These are phyloP conservation scores for Plotosus lineatus DNA, from an alignment of 2,113 vertebrate genomes.

Conservation along the genomic window DNA sequence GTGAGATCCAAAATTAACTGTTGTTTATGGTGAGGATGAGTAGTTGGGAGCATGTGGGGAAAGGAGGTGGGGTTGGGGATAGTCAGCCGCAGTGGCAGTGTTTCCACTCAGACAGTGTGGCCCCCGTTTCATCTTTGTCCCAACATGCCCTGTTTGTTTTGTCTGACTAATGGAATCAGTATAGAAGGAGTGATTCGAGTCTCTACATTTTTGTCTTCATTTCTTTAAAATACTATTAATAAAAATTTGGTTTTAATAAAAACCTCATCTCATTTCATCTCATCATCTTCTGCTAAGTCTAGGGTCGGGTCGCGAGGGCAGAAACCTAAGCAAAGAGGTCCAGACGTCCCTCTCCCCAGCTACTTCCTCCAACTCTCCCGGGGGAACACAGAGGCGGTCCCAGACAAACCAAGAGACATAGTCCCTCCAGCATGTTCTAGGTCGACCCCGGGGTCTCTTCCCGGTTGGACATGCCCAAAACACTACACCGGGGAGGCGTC, in stretches of 20 bases:
- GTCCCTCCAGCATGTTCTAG: too few relatives aligned
- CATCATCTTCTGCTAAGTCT: too few relatives aligned
- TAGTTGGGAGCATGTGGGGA: too few relatives aligned
- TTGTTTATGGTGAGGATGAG: background rate
- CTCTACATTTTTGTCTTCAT: background rate
- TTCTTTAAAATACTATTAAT: background rate
- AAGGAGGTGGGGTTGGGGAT: background rate
- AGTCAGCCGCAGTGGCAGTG: background rate
- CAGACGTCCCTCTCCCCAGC: too few relatives aligned
- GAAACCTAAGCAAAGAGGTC: too few relatives aligned
- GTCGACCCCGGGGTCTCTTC: too few relatives aligned
- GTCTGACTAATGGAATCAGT: slow-evolving; percentile 16
- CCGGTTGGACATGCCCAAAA: too few relatives aligned
- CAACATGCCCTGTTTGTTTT: slow-evolving; percentile 26
- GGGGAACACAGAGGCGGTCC: too few relatives aligned
- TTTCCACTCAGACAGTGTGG: background rate
- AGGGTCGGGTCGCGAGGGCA: too few relatives aligned
- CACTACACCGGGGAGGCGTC: too few relatives aligned
- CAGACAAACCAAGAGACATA: too few relatives aligned
- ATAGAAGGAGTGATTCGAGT: background rate
- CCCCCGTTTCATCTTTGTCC: slow-evolving; percentile 46
- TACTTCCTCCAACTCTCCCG: too few relatives aligned
- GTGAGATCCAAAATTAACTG: slow-evolving; percentile 14
- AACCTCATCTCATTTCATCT: background rate
- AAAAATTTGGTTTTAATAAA: background rate